Conservation (phyloP, 2,888 invertebrate genomes). For the Dendrolimus pini region DNA sequence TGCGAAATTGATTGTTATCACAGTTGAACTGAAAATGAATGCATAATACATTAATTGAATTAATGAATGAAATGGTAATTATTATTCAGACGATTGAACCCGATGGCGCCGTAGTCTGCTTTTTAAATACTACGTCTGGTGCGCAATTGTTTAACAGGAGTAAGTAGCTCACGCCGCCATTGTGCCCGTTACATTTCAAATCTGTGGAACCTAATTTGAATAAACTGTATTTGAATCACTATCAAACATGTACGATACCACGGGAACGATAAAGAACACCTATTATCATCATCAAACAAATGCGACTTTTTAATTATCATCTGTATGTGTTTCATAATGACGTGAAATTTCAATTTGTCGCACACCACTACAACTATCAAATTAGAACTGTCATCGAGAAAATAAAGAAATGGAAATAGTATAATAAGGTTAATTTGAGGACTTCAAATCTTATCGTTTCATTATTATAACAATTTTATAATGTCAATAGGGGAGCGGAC, state of each 20-base stretch:
- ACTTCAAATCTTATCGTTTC: too few species aligned
- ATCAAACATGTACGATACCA: not conserved
- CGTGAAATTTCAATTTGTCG: too few species aligned
- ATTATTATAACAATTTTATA: too few species aligned
- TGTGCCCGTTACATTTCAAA: not conserved
- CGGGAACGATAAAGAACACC: not conserved
- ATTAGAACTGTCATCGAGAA: too few species aligned
- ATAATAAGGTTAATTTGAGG: too few species aligned
- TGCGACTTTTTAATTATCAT: not conserved
- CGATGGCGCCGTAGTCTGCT: conserved; percentile 24
- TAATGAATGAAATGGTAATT: conserved; percentile 42
- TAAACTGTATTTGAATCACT: not conserved
- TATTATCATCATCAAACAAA: not conserved
- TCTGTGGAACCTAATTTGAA: too few species aligned
- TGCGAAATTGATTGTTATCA: too few species aligned
- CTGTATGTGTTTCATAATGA: too few species aligned
- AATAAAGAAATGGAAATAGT: too few species aligned
- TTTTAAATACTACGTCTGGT: conserved; percentile 29
- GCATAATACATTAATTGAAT: conserved; percentile 36
- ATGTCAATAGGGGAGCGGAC: too few species aligned
- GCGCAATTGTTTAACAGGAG: conserved; percentile 21
- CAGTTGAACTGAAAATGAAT: conserved; percentile 2
- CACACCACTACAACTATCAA: too few species aligned
- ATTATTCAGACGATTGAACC: conserved; percentile 51
- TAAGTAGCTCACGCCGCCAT: not conserved